These are phyloP conservation scores for Poeciliopsis prolifica DNA, from an alignment of 2,113 vertebrate species.

Conservation along the genomic window DNA sequence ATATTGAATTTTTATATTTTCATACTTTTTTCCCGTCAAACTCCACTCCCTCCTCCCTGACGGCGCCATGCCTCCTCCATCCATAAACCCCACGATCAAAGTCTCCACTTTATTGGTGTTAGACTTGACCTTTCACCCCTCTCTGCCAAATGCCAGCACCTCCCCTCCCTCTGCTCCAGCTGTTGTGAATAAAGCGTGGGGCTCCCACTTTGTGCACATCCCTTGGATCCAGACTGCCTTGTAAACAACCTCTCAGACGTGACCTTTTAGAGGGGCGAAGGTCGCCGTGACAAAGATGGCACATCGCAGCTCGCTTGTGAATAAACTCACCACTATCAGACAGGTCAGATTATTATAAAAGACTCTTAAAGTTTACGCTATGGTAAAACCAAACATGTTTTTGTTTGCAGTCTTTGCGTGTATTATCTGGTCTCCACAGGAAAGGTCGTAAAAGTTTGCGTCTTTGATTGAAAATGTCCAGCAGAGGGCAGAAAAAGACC, in stretches of 20 bases:
- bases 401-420: not conserved
- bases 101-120: conserved; percentile 90
- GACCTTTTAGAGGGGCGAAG: conserved; percentile 49
- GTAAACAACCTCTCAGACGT: conserved; percentile 66
- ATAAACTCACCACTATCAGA: conserved; percentile 6
- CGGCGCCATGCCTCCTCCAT: conserved; percentile 86
- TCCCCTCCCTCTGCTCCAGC: conserved; percentile 85
- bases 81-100: conserved; percentile 95
- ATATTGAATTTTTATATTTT: not conserved
- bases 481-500: conserved; percentile 68
- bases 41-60: conserved; percentile 21
- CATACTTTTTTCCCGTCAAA: conserved; percentile 15
- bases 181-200: conserved; percentile 91
- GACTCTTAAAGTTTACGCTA: conserved; percentile 10
- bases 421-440: not conserved
- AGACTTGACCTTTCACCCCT: conserved; percentile 87
- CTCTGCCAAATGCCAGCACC: conserved; percentile 82
- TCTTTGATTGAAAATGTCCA: conserved; percentile 33
- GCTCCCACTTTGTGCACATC: conserved; percentile 78
- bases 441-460: not conserved
- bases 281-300: conserved; percentile 27
- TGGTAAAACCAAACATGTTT: not conserved
- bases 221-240: conserved; percentile 64
- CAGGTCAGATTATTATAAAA: conserved; percentile 9
- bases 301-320: conserved; percentile 12